Percentiles rank a stretch among this genome's conserved stretches.
phyloP scores from a whole-genome alignment of 2,888 invertebrate species.

The Acanthosepion lycidas region DNA sequence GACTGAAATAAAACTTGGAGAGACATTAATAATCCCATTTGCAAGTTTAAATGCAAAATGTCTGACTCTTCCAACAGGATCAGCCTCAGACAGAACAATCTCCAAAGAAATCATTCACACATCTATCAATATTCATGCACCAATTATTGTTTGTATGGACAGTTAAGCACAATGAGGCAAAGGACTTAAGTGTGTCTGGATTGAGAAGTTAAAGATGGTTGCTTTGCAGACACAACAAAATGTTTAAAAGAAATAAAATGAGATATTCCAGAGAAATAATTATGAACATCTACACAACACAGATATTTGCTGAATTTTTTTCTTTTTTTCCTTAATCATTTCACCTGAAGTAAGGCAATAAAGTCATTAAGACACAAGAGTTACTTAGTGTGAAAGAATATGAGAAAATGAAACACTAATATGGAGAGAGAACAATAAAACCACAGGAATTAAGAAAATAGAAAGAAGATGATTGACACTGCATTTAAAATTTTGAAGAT shows the following conservation, averaged over 20 bases:
- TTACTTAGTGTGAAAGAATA: too few relatives aligned
- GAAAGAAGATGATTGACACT: too few relatives aligned
- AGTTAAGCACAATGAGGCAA: slow-evolving; percentile 33
- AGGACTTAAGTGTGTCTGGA: slow-evolving; percentile 22
- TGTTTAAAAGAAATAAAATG: not conserved
- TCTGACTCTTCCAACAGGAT: not conserved
- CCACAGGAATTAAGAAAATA: too few relatives aligned
- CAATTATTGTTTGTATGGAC: slow-evolving; percentile 23
- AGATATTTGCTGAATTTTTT: too few relatives aligned
- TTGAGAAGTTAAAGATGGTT: not conserved
- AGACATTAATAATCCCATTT: slow-evolving; percentile 33
- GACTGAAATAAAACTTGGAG: not conserved
- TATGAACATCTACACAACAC: too few relatives aligned
- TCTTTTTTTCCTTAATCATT: too few relatives aligned
- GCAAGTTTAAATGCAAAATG: slow-evolving; percentile 21
- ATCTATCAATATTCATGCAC: slow-evolving; percentile 9
- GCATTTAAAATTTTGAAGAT: too few relatives aligned
- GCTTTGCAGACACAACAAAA: not conserved
- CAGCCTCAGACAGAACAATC: not conserved
- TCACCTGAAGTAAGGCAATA: too few relatives aligned
- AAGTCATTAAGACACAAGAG: too few relatives aligned
- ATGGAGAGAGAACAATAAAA: too few relatives aligned
- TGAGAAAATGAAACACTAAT: too few relatives aligned
- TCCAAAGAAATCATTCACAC: not conserved
- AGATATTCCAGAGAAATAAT: not conserved